phyloP scores from a whole-genome alignment of 1,140 invertebrate genomes.

The Cyclargus thomasi region DNA sequence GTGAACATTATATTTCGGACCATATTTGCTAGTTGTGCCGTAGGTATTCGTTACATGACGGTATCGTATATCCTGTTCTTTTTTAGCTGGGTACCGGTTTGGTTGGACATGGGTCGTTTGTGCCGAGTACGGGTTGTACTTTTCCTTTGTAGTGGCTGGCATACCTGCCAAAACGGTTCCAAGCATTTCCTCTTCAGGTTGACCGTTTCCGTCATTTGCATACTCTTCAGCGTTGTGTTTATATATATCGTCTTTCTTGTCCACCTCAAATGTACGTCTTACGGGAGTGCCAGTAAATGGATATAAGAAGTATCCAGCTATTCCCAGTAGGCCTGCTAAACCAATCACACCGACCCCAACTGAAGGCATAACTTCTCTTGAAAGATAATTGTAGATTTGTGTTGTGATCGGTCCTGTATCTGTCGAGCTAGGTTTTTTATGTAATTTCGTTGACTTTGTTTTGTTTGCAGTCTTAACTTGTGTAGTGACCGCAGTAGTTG shows the following conservation, averaged over 20 bases:
- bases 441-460: constrained; percentile 50
- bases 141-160: constrained; percentile 73
- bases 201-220: constrained; percentile 77
- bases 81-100: constrained; percentile 62
- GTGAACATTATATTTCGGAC: constrained; percentile 54
- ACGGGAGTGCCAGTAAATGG: constrained; percentile 80
- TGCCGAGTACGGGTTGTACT: constrained; percentile 64
- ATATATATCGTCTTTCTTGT: constrained; percentile 78
- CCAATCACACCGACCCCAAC: constrained; percentile 85
- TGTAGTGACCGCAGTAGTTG: constrained; percentile 64
- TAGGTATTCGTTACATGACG: constrained; percentile 64
- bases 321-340: constrained; percentile 80
- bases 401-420: constrained; percentile 77
- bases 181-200: constrained; percentile 84
- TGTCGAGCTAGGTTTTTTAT: constrained; percentile 67
- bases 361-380: constrained; percentile 86
- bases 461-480: constrained; percentile 72
- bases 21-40: constrained; percentile 50
- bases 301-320: constrained; percentile 85
- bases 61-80: constrained; percentile 68
- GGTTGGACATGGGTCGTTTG: constrained; percentile 49
- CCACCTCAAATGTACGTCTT: constrained; percentile 80
- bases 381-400: constrained; percentile 86
- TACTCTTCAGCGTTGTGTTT: constrained; percentile 81
- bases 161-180: constrained; percentile 84